phyloP scores from a whole-genome alignment of 2,888 invertebrate genomes.

The Caenorhabditis afra region DNA sequence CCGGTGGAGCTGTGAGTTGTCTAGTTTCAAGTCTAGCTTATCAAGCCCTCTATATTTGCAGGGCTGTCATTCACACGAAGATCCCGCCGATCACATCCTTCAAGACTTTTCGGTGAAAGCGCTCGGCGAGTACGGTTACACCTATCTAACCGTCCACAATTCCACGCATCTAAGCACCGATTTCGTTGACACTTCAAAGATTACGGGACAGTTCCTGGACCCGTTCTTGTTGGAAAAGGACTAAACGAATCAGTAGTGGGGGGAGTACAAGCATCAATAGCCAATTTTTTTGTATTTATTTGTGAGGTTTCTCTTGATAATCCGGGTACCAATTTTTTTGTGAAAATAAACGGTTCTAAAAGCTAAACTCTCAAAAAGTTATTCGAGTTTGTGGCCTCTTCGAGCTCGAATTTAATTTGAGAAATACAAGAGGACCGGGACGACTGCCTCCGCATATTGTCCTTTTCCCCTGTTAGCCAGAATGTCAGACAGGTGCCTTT shows the following conservation, averaged over 20 bases:
- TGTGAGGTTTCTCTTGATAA: neutral
- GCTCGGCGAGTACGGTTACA: conserved; percentile 61
- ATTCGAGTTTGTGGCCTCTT: conserved; percentile 16
- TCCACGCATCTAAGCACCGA: conserved; percentile 51
- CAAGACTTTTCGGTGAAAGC: conserved; percentile 47
- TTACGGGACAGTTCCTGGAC: conserved; percentile 36
- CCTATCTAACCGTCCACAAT: conserved; percentile 48
- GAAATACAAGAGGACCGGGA: conserved; percentile 44
- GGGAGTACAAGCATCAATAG: neutral
- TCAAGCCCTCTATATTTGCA: conserved; percentile 1
- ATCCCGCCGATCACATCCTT: conserved; percentile 37
- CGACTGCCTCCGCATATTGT: conserved; percentile 30
- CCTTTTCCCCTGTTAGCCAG: conserved; percentile 61
- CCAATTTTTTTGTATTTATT: conserved; percentile 6
- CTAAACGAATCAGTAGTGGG: neutral
- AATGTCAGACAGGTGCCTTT: conserved; percentile 67
- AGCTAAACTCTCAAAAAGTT: conserved; percentile 35
- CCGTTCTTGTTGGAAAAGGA: conserved; percentile 38
- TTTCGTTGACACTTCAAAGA: conserved; percentile 51
- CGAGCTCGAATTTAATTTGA: conserved; percentile 53
- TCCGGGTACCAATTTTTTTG: neutral
- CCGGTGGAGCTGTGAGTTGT: conserved; percentile 65
- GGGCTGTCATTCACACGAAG: conserved; percentile 51
- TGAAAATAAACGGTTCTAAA: no score
- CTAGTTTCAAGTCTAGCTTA: no score